Evolutionary conservation across 2,888 invertebrate genomes (phyloP).

Genomic region (Acleris laterana): DNA sequence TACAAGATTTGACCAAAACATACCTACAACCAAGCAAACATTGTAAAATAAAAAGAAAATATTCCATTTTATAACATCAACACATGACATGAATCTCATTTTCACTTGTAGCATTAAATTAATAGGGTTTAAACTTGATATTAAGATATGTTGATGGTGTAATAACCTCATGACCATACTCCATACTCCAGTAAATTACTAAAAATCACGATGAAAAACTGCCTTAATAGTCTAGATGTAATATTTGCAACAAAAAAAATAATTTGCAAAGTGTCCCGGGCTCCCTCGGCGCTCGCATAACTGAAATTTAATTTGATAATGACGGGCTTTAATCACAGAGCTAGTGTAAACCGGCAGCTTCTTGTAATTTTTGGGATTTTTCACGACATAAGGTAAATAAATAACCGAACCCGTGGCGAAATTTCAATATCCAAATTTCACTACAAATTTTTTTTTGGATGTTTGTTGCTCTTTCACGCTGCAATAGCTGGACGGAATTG

Average conservation of each 20-base stretch:
- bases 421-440: too few relatives aligned
- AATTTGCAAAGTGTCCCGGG: slow-evolving; percentile 29
- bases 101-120: slow-evolving; percentile 30
- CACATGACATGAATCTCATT: slow-evolving; percentile 36
- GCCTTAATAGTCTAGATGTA: slow-evolving; percentile 3
- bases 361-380: too few relatives aligned
- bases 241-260: slow-evolving; percentile 3
- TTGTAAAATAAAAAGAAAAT: slow-evolving; percentile 41
- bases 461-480: too few relatives aligned
- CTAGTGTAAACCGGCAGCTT: neutral
- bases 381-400: too few relatives aligned
- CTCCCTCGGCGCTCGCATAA: slow-evolving; percentile 30
- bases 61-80: slow-evolving; percentile 36
- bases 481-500: too few relatives aligned
- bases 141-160: too few relatives aligned
- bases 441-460: too few relatives aligned
- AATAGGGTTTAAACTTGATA: slow-evolving; percentile 23
- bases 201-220: too few relatives aligned
- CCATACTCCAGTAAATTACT: neutral
- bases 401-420: too few relatives aligned
- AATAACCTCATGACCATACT: slow-evolving; percentile 2
- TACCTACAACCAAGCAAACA: slow-evolving; percentile 30
- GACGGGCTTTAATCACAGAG: slow-evolving; percentile 40
- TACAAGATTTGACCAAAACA: too few relatives aligned
- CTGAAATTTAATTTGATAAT: slow-evolving; percentile 49